Conservation (phyloP, 2,113 vertebrate genomes). For the Sapayoa aenigma region DNA sequence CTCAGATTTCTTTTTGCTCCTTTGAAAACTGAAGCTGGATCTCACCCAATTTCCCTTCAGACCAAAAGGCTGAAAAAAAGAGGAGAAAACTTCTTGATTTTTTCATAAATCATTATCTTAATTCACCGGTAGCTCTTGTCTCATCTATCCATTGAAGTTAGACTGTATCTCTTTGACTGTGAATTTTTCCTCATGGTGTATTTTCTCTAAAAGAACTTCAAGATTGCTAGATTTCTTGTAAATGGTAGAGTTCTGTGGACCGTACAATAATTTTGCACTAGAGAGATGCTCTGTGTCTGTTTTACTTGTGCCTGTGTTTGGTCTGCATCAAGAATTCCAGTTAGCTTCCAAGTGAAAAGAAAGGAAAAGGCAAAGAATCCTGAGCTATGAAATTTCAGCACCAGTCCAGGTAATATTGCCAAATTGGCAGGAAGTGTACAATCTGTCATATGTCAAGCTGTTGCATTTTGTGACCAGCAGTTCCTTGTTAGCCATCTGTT, state of each 20-base stretch:
- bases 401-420: background rate
- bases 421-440: background rate
- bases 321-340: constrained; percentile 21
- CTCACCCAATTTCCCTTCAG: background rate
- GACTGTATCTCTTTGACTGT: background rate
- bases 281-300: background rate
- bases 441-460: constrained; percentile 12
- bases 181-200: background rate
- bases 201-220: background rate
- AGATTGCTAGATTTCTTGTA: background rate
- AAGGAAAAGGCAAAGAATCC: background rate
- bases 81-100: background rate
- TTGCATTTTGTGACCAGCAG: background rate
- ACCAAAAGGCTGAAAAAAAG: background rate
- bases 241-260: background rate
- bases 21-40: background rate
- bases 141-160: background rate
- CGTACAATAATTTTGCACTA: background rate
- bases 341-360: constrained; percentile 6
- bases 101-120: background rate
- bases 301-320: background rate
- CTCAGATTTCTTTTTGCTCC: background rate
- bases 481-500: constrained; percentile 18
- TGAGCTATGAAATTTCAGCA: constrained; percentile 11
- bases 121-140: background rate